Evolutionary conservation across 2,888 invertebrate genomes (phyloP).

Genomic region (Anticlea derivata): DNA sequence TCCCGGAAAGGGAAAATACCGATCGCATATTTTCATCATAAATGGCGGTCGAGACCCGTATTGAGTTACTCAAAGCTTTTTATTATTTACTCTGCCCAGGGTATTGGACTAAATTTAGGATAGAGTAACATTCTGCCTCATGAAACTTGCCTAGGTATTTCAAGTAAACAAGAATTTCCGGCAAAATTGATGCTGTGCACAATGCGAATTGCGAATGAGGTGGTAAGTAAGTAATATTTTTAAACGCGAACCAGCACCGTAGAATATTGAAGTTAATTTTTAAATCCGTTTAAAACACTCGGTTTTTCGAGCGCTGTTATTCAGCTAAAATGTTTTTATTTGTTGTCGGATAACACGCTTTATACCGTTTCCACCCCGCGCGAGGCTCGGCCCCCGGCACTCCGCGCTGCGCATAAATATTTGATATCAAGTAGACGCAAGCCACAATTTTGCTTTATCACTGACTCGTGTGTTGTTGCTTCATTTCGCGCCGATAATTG

Average conservation of each 20-base stretch:
- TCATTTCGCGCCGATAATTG: slow-evolving; percentile 45
- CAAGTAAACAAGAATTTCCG: slow-evolving; percentile 15
- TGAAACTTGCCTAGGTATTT: slow-evolving; percentile 11
- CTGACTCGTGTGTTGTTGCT: slow-evolving; percentile 39
- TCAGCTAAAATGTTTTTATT: slow-evolving; percentile 53
- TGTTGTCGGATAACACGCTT: slow-evolving; percentile 56
- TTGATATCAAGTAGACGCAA: slow-evolving; percentile 57
- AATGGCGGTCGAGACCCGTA: slow-evolving; percentile 40
- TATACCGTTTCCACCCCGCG: slow-evolving; percentile 49
- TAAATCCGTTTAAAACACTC: slow-evolving; percentile 38
- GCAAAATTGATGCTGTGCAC: slow-evolving; percentile 10
- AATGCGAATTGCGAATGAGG: slow-evolving; percentile 20
- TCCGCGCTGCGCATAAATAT: slow-evolving; percentile 58
- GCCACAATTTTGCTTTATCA: slow-evolving; percentile 58
- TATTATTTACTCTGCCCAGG: slow-evolving; percentile 43
- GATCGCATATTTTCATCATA: slow-evolving; percentile 45
- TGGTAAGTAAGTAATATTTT: slow-evolving; percentile 22
- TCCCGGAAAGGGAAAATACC: slow-evolving; percentile 39
- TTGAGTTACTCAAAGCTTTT: slow-evolving; percentile 44
- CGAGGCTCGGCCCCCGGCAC: slow-evolving; percentile 47
- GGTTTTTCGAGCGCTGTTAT: slow-evolving; percentile 46
- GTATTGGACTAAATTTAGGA: slow-evolving; percentile 18
- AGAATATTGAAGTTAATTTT: slow-evolving; percentile 32
- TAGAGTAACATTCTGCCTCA: slow-evolving; percentile 13
- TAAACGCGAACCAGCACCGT: slow-evolving; percentile 21